Percentiles rank a stretch among this genome's conserved stretches.
Evolutionary conservation across 2,113 vertebrate genomes (phyloP).

Genomic region (Cepphus grylle): DNA sequence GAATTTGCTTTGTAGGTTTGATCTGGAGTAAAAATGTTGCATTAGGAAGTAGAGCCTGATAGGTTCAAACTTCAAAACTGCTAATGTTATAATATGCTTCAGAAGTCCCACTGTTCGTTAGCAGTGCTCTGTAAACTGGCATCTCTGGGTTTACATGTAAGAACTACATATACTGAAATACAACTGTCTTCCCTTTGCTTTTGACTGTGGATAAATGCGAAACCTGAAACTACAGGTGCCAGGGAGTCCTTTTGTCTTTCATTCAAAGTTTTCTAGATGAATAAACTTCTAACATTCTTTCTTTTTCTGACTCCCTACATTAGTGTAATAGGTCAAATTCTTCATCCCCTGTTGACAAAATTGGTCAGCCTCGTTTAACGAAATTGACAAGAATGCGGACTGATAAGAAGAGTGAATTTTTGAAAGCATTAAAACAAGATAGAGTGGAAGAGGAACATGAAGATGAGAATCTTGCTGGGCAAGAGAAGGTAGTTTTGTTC

Average conservation of each 20-base stretch:
- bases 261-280: background rate
- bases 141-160: background rate
- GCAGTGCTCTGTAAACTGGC: background rate
- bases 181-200: background rate
- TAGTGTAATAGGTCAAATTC: slow-evolving; percentile 78
- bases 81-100: background rate
- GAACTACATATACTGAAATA: background rate
- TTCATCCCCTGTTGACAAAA: slow-evolving; percentile 76
- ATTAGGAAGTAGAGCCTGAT: background rate
- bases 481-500: slow-evolving; percentile 68
- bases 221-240: background rate
- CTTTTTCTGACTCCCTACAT: background rate
- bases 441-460: slow-evolving; percentile 70
- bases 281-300: background rate
- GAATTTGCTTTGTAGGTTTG: background rate
- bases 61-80: background rate
- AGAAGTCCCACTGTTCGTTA: background rate
- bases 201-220: background rate
- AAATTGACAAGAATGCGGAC: slow-evolving; percentile 75
- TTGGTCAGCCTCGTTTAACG: slow-evolving; percentile 74
- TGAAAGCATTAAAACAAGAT: slow-evolving; percentile 76
- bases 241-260: background rate
- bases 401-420: slow-evolving; percentile 80
- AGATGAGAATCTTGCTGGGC: slow-evolving; percentile 56
- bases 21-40: background rate